Conservation (phyloP, 2,888 invertebrate genomes). For the Subacronicta megacephala region DNA sequence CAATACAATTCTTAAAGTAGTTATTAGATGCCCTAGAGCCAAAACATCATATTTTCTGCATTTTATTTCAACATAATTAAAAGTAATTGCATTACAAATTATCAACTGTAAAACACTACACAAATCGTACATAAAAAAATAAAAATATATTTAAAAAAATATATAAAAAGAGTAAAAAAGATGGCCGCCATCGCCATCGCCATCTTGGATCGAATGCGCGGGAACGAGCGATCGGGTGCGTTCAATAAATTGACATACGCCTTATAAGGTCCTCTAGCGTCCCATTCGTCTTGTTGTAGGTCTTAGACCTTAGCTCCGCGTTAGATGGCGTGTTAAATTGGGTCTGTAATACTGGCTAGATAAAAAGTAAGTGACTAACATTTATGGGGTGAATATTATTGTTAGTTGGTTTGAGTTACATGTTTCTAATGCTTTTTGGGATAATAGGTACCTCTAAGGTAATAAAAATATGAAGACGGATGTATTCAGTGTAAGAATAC, state of each 20-base stretch:
- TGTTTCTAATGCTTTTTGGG: slow-evolving; percentile 28
- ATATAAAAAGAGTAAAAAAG: slow-evolving; percentile 70
- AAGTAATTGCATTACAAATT: slow-evolving; percentile 28
- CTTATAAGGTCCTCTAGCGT: slow-evolving; percentile 75
- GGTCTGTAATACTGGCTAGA: slow-evolving; percentile 62
- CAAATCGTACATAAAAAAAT: slow-evolving; percentile 67
- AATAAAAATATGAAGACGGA: not conserved
- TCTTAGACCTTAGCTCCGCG: slow-evolving; percentile 70
- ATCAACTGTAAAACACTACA: slow-evolving; percentile 33
- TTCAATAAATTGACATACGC: slow-evolving; percentile 86
- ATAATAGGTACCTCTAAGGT: too few relatives aligned
- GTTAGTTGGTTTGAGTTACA: slow-evolving; percentile 19
- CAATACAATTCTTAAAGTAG: too few relatives aligned
- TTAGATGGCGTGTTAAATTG: slow-evolving; percentile 77
- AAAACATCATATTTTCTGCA: too few relatives aligned
- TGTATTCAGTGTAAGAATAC: too few relatives aligned
- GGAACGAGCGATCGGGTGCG: slow-evolving; percentile 73
- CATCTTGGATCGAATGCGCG: slow-evolving; percentile 78
- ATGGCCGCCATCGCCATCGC: slow-evolving; percentile 67
- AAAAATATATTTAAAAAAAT: slow-evolving; percentile 71
- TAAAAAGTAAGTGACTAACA: slow-evolving; percentile 60
- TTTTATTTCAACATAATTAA: not conserved
- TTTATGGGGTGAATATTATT: slow-evolving; percentile 41
- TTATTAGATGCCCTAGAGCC: too few relatives aligned
- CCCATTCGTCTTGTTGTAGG: slow-evolving; percentile 74